Conservation (phyloP, 2,888 invertebrate species). For the Spilosoma lubricipeda region DNA sequence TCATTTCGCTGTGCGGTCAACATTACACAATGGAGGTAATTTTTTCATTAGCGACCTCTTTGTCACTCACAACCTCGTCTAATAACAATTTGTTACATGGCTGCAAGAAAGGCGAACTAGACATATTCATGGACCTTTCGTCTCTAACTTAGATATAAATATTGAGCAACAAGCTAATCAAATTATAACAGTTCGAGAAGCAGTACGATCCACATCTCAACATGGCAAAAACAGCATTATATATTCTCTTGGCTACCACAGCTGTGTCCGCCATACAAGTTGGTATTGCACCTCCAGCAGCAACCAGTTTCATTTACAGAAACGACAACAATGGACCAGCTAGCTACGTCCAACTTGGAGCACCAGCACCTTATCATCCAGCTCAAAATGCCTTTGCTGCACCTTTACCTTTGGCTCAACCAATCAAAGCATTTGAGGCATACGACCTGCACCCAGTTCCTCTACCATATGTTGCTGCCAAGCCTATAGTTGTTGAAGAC, state of each 20-base stretch:
- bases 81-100: conserved; percentile 82
- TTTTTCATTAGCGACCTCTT: conserved; percentile 78
- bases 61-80: conserved; percentile 83
- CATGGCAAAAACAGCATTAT: conserved; percentile 69
- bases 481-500: conserved; percentile 69
- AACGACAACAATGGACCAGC: conserved; percentile 82
- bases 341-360: conserved; percentile 77
- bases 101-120: conserved; percentile 68
- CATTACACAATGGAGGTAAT: conserved; percentile 67
- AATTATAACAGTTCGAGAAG: conserved; percentile 76
- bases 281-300: conserved; percentile 78
- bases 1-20: conserved; percentile 66
- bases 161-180: conserved; percentile 79
- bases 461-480: conserved; percentile 73
- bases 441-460: conserved; percentile 72
- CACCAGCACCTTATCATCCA: conserved; percentile 65
- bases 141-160: conserved; percentile 80
- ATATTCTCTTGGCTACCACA: conserved; percentile 64
- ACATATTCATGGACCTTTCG: conserved; percentile 77
- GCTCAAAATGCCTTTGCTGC: conserved; percentile 65
- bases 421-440: conserved; percentile 62
- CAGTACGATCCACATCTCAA: conserved; percentile 72
- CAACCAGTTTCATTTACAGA: conserved; percentile 85
- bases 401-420: conserved; percentile 65
- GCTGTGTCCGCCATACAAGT: conserved; percentile 73